Evolutionary conservation across 2,113 vertebrate genomes (phyloP), one percentile per base, ranked within the genome.

Genomic region (Rhabdomys dilectus): DNA sequence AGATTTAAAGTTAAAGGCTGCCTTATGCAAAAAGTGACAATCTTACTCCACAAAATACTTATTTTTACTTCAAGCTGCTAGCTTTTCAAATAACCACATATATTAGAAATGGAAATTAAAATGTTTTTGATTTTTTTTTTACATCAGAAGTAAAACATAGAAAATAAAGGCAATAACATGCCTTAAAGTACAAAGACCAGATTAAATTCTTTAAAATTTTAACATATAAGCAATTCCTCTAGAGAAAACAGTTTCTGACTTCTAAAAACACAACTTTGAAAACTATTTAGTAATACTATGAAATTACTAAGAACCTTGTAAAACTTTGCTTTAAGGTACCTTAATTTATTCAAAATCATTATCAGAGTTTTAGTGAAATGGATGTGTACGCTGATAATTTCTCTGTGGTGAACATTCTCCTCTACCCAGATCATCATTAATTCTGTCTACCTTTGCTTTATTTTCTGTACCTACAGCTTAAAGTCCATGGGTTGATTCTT

Each of bases 141-240:
- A 81, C 9, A 24, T 56, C n/a, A 81, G 31, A 21, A 3, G 8
- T n/a, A 7, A n/a, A 72, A 72, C 7, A 72, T n/a, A 72, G 36
- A 72, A 19, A 72, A 72, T 72, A 72, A 72, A 72, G 15, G 5
- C 16, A 72, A 19, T 16, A n/a, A n/a, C 1, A 39, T n/a, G 34
- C 6, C 90, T 53, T 93, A 73, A 88, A 93, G 88, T 72, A 78
- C 2, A 85, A 51, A 78, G 53, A 19, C 53, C 8, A 64, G 34
- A 68, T 53, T 34, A 91, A 76, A 91, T 88, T 84, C 80, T 88
- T 16, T 90, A 82, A 94, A 91, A 84, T 56, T 64, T 21, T 76
- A 81, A 88, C 12, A 34, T 62, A 7, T 22, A 10, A 80, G 51
- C 19, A 11, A 80, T 21, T 9, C 31, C 29, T 36, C 24, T 31